Conservation (phyloP, 2,113 vertebrate genomes). For the Channa argus region DNA sequence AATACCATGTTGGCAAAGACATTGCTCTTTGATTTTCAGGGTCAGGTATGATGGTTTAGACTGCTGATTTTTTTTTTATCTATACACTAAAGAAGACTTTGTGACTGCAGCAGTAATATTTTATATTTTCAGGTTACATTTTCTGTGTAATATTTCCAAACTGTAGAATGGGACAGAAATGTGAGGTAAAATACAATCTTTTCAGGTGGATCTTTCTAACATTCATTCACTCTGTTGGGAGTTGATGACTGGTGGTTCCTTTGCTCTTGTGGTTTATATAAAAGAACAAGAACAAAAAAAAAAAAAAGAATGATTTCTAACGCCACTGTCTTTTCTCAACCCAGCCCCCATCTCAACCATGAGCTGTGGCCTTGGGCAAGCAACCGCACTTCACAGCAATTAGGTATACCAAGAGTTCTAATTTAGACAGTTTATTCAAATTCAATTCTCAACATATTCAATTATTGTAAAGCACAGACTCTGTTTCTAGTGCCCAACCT, state of each 20-base stretch:
- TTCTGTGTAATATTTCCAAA: background rate
- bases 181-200: background rate
- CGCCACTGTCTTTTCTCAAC: constrained; percentile 7
- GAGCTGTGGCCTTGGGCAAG: constrained; percentile 50
- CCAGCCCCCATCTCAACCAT: constrained; percentile 35
- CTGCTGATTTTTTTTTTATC: background rate
- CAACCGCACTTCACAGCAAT: constrained; percentile 61
- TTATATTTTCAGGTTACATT: background rate
- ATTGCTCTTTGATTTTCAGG: background rate
- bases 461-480: constrained; percentile 60
- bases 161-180: too few relatives aligned
- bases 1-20: background rate
- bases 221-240: constrained; percentile 5
- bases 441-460: constrained; percentile 63
- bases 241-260: background rate
- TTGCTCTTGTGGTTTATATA: constrained; percentile 11
- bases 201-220: background rate
- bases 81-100: background rate
- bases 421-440: constrained; percentile 68
- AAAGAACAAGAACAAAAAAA: constrained; percentile 12
- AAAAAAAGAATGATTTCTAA: constrained; percentile 20
- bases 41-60: background rate
- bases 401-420: constrained; percentile 64
- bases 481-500: background rate
- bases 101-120: background rate